Percentiles rank a stretch among this genome's conserved stretches.
These are phyloP conservation scores for Triplophysa siluroides DNA, from an alignment of 2,113 vertebrate genomes.

Conservation along the genomic window DNA sequence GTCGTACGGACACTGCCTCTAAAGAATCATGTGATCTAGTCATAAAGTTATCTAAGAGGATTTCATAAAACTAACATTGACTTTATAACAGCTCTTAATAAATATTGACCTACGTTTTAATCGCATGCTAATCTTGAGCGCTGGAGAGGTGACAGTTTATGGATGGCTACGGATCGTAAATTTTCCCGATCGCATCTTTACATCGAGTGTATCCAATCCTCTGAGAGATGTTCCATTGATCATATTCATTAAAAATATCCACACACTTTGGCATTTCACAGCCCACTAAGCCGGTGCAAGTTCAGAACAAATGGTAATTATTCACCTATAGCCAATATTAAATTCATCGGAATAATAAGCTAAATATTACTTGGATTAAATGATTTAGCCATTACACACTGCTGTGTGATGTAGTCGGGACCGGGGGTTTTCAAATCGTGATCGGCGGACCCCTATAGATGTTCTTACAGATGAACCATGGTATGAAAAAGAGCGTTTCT, in stretches of 20 bases:
- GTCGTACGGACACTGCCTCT: constrained; percentile 41
- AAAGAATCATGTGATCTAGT: constrained; percentile 53
- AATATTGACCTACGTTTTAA: constrained; percentile 80
- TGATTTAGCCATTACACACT: neutral
- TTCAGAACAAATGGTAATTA: constrained; percentile 50
- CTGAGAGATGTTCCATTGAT: constrained; percentile 81
- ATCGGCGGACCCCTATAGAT: no score
- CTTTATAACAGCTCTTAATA: constrained; percentile 71
- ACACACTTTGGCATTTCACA: constrained; percentile 57
- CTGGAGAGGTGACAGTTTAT: constrained; percentile 68
- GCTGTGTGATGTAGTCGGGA: no score
- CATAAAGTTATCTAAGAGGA: constrained; percentile 32
- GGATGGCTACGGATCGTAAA: constrained; percentile 77
- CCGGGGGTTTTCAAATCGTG: no score
- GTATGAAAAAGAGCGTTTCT: no score
- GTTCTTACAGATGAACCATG: no score
- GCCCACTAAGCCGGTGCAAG: constrained; percentile 55
- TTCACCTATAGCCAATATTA: constrained; percentile 52
- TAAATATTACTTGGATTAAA: constrained; percentile 27
- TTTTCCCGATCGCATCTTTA: constrained; percentile 75
- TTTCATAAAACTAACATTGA: constrained; percentile 69
- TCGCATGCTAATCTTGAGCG: constrained; percentile 72
- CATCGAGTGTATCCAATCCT: constrained; percentile 79
- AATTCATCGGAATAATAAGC: constrained; percentile 49
- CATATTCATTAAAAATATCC: constrained; percentile 81